A percentile compares a stretch with the other conserved stretches of the same genome.
These are phyloP conservation scores for Timema cristinae DNA, from an alignment of 2,888 invertebrate species.

Conservation along the genomic window DNA sequence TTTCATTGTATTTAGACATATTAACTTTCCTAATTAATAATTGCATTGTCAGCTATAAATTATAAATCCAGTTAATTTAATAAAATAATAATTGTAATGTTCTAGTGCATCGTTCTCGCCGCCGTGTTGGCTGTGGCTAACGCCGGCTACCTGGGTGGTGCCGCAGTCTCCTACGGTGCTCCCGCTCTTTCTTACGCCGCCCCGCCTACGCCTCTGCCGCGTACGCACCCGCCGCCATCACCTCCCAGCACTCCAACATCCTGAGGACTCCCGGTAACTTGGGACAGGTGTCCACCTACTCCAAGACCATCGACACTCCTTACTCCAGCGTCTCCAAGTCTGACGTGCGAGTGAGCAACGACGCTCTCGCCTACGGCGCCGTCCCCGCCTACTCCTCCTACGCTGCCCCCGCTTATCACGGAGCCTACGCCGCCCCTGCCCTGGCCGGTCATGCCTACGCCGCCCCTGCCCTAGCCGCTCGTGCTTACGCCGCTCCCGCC, in stretches of 20 bases:
- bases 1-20: too few relatives aligned
- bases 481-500: constrained; percentile 60
- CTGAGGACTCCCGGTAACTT: constrained; percentile 62
- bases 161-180: too few relatives aligned
- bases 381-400: constrained; percentile 26
- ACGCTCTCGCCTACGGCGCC: constrained; percentile 30
- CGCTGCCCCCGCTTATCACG: constrained; percentile 20
- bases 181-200: constrained; percentile 3
- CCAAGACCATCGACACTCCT: constrained; percentile 67
- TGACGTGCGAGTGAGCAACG: constrained; percentile 55
- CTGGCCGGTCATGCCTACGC: constrained; percentile 29
- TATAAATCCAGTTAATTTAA: too few relatives aligned
- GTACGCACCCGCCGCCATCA: constrained; percentile 34
- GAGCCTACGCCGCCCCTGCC: constrained; percentile 30
- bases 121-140: constrained; percentile 36
- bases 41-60: too few relatives aligned
- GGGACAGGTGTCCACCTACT: constrained; percentile 61
- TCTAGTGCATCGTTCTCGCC: constrained; percentile 28
- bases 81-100: too few relatives aligned
- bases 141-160: constrained; percentile 31
- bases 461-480: constrained; percentile 47
- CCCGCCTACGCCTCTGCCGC: constrained; percentile 12
- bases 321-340: constrained; percentile 67
- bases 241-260: constrained; percentile 33
- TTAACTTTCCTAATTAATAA: too few relatives aligned